phyloP scores from a whole-genome alignment of 2,113 vertebrate species.

The Oreochromis tanganicae region DNA sequence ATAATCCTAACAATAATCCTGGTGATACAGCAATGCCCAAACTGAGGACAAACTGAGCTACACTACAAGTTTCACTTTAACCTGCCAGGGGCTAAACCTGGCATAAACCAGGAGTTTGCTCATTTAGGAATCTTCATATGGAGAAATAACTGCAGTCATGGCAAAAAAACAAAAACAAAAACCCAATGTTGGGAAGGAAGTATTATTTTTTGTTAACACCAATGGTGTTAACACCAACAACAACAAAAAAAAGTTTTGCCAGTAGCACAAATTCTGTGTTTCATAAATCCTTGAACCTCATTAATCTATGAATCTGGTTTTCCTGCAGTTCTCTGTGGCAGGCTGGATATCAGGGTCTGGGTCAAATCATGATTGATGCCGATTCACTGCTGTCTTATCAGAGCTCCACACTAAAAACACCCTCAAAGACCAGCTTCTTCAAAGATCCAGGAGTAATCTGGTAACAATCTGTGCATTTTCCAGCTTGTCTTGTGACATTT shows the following conservation, averaged over 20 bases:
- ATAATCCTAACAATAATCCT: background rate
- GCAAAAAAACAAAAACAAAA: background rate
- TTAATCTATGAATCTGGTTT: background rate
- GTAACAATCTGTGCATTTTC: background rate
- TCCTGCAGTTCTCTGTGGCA: background rate
- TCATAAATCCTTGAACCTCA: background rate
- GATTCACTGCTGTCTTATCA: background rate
- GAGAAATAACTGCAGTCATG: background rate
- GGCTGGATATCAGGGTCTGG: background rate
- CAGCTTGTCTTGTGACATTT: background rate
- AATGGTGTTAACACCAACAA: too few species aligned
- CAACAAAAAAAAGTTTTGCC: background rate
- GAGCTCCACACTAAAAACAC: accelerated
- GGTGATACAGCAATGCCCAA: background rate
- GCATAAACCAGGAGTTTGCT: background rate
- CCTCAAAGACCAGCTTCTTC: background rate
- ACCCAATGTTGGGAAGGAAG: too few species aligned
- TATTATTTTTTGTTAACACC: too few species aligned
- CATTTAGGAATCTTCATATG: background rate
- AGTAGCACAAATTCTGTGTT: background rate
- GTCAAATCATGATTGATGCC: too few species aligned
- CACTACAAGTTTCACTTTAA: background rate
- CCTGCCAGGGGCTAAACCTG: background rate
- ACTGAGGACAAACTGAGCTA: background rate
- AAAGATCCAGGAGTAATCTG: background rate